Conservation (phyloP, 2,113 vertebrate genomes). For the Albula goreensis region DNA sequence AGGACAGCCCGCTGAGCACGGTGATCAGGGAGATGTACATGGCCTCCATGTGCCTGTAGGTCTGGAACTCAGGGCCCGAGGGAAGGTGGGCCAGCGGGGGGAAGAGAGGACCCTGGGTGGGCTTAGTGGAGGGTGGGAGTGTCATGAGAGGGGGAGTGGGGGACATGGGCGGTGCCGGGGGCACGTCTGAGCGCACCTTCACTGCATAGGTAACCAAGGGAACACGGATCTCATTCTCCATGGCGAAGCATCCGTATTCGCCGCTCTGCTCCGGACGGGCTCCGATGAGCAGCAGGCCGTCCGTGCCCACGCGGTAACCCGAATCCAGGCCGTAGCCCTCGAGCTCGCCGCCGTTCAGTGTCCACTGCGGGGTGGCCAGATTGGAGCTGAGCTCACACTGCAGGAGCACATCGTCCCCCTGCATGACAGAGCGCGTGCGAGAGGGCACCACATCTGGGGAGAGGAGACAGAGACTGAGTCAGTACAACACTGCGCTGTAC, state of each 20-base stretch:
- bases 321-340: slow-evolving; percentile 61
- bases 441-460: slow-evolving; percentile 53
- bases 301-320: slow-evolving; percentile 79
- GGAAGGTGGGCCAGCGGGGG: slow-evolving; percentile 51
- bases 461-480: slow-evolving; percentile 9
- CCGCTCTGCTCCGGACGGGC: slow-evolving; percentile 77
- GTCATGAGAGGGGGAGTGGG: slow-evolving; percentile 14
- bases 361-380: slow-evolving; percentile 83
- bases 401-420: slow-evolving; percentile 85
- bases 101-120: slow-evolving; percentile 51
- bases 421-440: slow-evolving; percentile 80
- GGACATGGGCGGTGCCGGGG: slow-evolving; percentile 21
- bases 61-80: slow-evolving; percentile 54
- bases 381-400: slow-evolving; percentile 91
- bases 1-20: slow-evolving; percentile 80
- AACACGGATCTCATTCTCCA: slow-evolving; percentile 79
- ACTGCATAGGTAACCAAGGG: slow-evolving; percentile 80
- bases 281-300: slow-evolving; percentile 85
- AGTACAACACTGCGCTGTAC: background rate
- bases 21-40: slow-evolving; percentile 84
- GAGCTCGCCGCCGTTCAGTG: slow-evolving; percentile 73
- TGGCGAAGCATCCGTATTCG: slow-evolving; percentile 82
- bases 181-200: slow-evolving; percentile 54
- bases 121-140: slow-evolving; percentile 25
- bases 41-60: slow-evolving; percentile 71